Evolutionary conservation across 2,113 vertebrate species (phyloP).

Genomic region (Gobius niger): DNA sequence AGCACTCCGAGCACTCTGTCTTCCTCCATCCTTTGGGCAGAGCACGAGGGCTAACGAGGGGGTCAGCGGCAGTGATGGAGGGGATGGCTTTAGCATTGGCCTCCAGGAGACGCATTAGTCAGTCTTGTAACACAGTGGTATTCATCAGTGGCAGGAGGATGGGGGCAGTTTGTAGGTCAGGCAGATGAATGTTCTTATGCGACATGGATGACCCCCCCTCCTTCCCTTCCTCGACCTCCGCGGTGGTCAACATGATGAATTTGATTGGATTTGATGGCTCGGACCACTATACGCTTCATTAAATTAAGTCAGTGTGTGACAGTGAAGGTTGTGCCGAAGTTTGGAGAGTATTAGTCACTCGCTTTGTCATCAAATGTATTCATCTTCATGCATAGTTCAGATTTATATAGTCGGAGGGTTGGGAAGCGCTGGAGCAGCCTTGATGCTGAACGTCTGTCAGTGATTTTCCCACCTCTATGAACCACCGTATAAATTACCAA

Average conservation of each 20-base stretch:
- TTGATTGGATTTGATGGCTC: slow-evolving; percentile 11
- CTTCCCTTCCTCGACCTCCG: slow-evolving; percentile 23
- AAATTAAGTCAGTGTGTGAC: slow-evolving; percentile 25
- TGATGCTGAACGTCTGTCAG: background rate
- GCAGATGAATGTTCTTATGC: slow-evolving; percentile 46
- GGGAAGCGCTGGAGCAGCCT: background rate
- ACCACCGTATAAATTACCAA: background rate
- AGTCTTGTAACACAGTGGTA: slow-evolving; percentile 63
- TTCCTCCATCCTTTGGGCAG: slow-evolving; percentile 39
- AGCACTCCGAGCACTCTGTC: slow-evolving; percentile 18
- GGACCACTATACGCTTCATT: slow-evolving; percentile 25
- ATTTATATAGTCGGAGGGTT: background rate
- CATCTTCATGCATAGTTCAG: background rate
- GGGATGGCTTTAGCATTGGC: slow-evolving; percentile 31
- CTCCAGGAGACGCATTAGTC: slow-evolving; percentile 62
- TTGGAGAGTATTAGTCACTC: background rate
- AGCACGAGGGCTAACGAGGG: slow-evolving; percentile 39
- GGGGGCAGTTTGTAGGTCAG: slow-evolving; percentile 64
- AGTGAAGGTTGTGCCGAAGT: slow-evolving; percentile 12
- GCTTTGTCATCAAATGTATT: slow-evolving; percentile 1
- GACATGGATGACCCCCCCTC: slow-evolving; percentile 20
- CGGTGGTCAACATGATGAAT: slow-evolving; percentile 2
- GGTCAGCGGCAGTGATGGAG: slow-evolving; percentile 65
- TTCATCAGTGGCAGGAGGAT: slow-evolving; percentile 67
- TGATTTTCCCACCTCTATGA: background rate